Evolutionary conservation across 92 coral and sea anemone genomes (phyloP).

Genomic region (Heliopora coerulea): DNA sequence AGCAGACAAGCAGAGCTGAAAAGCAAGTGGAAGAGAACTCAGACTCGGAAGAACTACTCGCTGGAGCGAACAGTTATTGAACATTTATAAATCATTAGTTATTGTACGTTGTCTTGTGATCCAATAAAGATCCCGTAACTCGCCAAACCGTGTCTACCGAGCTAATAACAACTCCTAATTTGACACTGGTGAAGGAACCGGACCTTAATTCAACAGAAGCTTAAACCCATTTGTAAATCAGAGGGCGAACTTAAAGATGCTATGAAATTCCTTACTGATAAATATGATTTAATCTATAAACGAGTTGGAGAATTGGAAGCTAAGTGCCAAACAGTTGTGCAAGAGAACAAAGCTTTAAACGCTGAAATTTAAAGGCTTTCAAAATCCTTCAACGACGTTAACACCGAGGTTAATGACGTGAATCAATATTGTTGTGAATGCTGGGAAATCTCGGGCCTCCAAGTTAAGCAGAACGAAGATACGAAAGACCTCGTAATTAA

Average conservation of each 20-base stretch:
- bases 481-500: constrained; percentile 25
- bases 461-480: constrained; percentile 11
- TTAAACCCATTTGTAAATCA: too few species aligned
- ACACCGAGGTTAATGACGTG: background rate
- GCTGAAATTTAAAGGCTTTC: constrained; percentile 26
- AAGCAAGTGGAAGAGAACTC: too few species aligned
- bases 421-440: constrained; percentile 37
- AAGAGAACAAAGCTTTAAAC: constrained; percentile 13
- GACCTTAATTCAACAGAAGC: too few species aligned
- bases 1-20: too few species aligned
- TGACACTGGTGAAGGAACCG: too few species aligned
- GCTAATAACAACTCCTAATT: too few species aligned
- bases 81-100: too few species aligned
- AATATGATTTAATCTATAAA: constrained; percentile 11
- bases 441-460: constrained; percentile 31
- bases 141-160: too few species aligned
- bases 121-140: too few species aligned
- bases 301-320: constrained; percentile 5
- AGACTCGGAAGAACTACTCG: too few species aligned
- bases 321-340: constrained; percentile 12
- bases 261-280: constrained; percentile 22
- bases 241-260: background rate
- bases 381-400: constrained; percentile 23
- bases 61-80: too few species aligned
- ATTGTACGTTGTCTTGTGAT: too few species aligned